Base-by-base conservation (phyloP, 2,113 vertebrate genomes). In the Vanacampus margaritifer region DNA sequence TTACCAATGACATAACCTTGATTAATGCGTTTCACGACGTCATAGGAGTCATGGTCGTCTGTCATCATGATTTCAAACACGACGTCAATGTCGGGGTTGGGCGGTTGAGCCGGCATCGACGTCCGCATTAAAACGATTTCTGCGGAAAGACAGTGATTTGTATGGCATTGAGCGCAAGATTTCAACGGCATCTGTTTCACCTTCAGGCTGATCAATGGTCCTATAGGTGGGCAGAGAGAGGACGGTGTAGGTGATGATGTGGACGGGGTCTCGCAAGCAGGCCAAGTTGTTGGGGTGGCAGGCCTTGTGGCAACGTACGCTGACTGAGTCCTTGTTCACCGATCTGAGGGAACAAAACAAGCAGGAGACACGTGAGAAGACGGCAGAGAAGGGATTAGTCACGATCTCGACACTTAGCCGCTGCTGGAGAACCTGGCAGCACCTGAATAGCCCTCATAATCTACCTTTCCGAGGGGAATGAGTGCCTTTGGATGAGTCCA, bases 121-220 rank as follows among this genome's bases (percentile, higher is more conserved):
- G 81, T 89, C 58, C 68, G 78, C 67, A 89, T 75, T 32, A 69
- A 76, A 37, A 79, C 54, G 1, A 90, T 65, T 28, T 86, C 86
- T 89, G 77, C 69, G 17, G 69, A 64, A 60, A 57, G 19, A 74
- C 50, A 9, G 6, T 21, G 58, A 21, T 14, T 26, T 57, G 3
- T 4, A 23, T 13, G 11, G 10, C n/a, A 26, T 56, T 56, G 17
- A 23, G 5, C 14, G 23, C 5, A 41, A 26, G 37, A 23, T 21
- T 13, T 11, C 14, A 8, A 41, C 12, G 41, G 61, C 19, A 3
- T 36, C 56, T 1, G 6, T 48, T 60, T 68, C 78, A 87, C 85
- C 87, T 23, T 81, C 48, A 2, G 83, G 69, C 19, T 41, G 23
- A 21, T 3, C 53, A 36, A 80, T 57, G 13, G 64, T 35, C 36